Conservation (phyloP, 2,888 invertebrate species). For the Tanypteryx hageni region DNA sequence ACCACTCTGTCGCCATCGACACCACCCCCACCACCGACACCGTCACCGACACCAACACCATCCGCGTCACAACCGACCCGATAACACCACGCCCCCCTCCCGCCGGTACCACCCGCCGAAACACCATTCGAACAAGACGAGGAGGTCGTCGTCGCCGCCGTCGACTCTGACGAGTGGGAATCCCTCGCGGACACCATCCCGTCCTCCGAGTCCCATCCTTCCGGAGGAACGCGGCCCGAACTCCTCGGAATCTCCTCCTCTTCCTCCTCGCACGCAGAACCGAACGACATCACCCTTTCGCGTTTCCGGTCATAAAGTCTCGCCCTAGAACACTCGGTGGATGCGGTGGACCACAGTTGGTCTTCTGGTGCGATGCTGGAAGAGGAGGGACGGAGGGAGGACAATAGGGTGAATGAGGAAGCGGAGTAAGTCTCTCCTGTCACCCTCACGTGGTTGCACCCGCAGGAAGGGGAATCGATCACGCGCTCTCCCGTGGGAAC, state of each 20-base stretch:
- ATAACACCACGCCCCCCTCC: not conserved
- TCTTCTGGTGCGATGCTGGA: slow-evolving; percentile 34
- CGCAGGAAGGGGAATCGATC: slow-evolving; percentile 22
- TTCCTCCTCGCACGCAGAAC: not conserved
- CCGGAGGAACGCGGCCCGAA: not conserved
- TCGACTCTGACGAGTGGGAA: too few species aligned
- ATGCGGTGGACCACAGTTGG: slow-evolving; percentile 39
- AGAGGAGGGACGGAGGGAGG: not conserved
- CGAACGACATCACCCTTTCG: not conserved
- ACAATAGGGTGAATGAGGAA: not conserved
- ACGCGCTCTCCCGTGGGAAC: not conserved
- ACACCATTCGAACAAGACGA: not conserved
- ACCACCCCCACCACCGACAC: slow-evolving; percentile 23
- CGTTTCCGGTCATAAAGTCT: slow-evolving; percentile 7
- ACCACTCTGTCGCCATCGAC: not conserved
- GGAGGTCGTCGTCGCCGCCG: not conserved
- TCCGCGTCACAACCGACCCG: not conserved
- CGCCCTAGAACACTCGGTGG: not conserved
- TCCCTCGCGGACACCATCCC: not conserved
- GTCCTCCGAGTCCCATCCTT: not conserved
- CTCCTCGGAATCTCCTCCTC: not conserved
- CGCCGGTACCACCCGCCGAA: not conserved
- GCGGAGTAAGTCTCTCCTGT: not conserved
- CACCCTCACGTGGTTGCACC: slow-evolving; percentile 27
- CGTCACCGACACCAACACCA: slow-evolving; percentile 15